A percentile compares a stretch with the other conserved stretches of the same genome.
phyloP scores from a whole-genome alignment of 2,888 invertebrate species.

The Leptarthrus brevirostris region DNA sequence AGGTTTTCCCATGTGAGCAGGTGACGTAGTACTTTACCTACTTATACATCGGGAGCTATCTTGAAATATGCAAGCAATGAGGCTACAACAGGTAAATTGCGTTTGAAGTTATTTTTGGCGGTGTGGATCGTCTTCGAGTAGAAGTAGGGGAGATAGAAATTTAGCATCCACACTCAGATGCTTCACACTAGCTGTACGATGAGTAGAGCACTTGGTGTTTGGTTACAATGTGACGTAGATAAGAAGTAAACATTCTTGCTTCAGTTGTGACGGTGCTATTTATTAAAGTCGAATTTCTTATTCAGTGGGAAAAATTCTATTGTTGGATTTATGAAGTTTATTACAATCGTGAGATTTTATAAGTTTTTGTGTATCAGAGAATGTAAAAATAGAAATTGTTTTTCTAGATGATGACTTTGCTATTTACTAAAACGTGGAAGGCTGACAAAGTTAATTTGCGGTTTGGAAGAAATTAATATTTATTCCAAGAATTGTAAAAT shows the following conservation, averaged over 20 bases:
- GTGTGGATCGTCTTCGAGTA: too few species aligned
- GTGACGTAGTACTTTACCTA: slow-evolving; percentile 30
- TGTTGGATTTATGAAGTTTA: too few species aligned
- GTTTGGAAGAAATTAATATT: too few species aligned
- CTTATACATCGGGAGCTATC: slow-evolving; percentile 9
- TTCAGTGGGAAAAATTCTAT: background rate
- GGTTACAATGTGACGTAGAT: background rate
- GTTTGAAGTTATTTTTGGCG: too few species aligned
- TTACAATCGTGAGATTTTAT: too few species aligned
- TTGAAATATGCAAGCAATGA: background rate
- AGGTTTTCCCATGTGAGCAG: background rate
- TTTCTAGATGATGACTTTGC: too few species aligned
- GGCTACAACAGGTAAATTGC: background rate
- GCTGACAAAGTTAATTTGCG: too few species aligned
- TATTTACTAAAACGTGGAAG: too few species aligned
- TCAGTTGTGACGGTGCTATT: background rate
- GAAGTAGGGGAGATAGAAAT: background rate
- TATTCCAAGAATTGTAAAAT: too few species aligned
- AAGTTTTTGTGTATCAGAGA: too few species aligned
- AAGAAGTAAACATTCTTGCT: background rate
- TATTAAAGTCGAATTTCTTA: background rate
- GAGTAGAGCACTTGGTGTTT: background rate
- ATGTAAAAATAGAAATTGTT: too few species aligned
- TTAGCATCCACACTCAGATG: background rate
- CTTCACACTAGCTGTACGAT: background rate